Evolutionary conservation across 1,140 invertebrate species (phyloP).

Genomic region (Drosophila trapezifrons): DNA sequence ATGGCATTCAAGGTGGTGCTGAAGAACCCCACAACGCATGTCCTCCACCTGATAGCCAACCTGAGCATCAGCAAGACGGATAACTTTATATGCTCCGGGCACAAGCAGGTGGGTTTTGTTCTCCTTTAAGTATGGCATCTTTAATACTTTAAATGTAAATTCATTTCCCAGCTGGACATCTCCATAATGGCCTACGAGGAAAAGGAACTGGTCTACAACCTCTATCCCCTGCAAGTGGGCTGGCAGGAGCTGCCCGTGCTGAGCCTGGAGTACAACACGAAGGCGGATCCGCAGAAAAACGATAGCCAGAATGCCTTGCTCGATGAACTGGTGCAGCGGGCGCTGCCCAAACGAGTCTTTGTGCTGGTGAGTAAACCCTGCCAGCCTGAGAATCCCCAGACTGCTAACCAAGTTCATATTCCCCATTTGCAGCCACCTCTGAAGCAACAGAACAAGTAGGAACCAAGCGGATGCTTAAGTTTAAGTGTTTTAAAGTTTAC

Average conservation of each 20-base stretch:
- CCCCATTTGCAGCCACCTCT: slow-evolving; percentile 65
- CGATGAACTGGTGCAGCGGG: slow-evolving; percentile 76
- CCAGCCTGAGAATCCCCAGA: too few relatives aligned
- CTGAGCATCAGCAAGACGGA: slow-evolving; percentile 80
- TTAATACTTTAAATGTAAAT: background rate
- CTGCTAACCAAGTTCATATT: background rate
- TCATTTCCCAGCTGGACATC: slow-evolving; percentile 71
- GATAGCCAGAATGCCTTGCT: slow-evolving; percentile 76
- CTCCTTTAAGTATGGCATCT: background rate
- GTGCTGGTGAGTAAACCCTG: slow-evolving; percentile 69
- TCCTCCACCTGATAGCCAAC: slow-evolving; percentile 75
- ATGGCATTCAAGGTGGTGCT: slow-evolving; percentile 81
- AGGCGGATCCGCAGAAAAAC: slow-evolving; percentile 77
- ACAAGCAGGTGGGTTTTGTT: slow-evolving; percentile 68
- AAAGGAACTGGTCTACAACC: slow-evolving; percentile 80
- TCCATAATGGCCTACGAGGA: slow-evolving; percentile 81
- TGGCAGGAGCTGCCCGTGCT: slow-evolving; percentile 82
- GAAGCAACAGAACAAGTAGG: slow-evolving; percentile 76
- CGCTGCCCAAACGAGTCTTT: slow-evolving; percentile 83
- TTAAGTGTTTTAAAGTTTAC: slow-evolving; percentile 76
- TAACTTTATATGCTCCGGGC: slow-evolving; percentile 83
- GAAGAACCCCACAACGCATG: slow-evolving; percentile 75
- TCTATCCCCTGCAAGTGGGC: slow-evolving; percentile 81
- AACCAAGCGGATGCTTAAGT: slow-evolving; percentile 17
- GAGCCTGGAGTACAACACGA: slow-evolving; percentile 78